Evolutionary conservation across 2,888 invertebrate species (phyloP), one percentile per base, ranked within the genome.

Genomic region (Campoplex nolae): DNA sequence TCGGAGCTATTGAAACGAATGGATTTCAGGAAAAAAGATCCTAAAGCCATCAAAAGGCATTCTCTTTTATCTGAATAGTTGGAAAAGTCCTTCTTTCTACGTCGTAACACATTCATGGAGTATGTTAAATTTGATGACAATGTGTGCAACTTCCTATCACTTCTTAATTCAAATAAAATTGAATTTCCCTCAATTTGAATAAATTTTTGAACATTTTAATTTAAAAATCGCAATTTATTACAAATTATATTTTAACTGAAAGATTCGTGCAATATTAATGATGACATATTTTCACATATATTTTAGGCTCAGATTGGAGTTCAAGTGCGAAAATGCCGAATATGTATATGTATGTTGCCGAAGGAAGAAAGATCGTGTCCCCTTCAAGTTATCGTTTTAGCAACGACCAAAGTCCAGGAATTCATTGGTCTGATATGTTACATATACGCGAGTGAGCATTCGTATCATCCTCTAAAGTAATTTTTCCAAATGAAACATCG

Each of bases 71-170:
- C 97, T 0, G 96, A 97, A 91, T 97, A 97, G 90, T 94, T 99
- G 71, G 96, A 97, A 90, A 97, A 97, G 90, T 97, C 97, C 89
- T 97, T 97, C 0, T 96, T 96, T 91, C 95, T 97, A 87, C 97
- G 97, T 0, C 96, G 97, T 91, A 98, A 98, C 94, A 98, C 98
- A 77, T 99, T 97, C 94, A 96, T 97, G 88, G 97, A 98, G 92
- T 99, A 97, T 95, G 97, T 98, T 3, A 97, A 97, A 94, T 99
- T 97, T 94, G 99, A 99, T 95, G 99, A 98, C 88, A 97, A 97
- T 85, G 94, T 94, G 90, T 67, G 92, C 89, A 87, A 0, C 16
- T 28, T 13, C 28, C 11, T 3, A 3, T 4, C 28, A 58, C 23
- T 58, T 58, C 23, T n/a, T 11, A 23, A 23, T 3, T 2, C 4